phyloP scores from a whole-genome alignment of 1,140 invertebrate species.

The Calycopis cecrops region DNA sequence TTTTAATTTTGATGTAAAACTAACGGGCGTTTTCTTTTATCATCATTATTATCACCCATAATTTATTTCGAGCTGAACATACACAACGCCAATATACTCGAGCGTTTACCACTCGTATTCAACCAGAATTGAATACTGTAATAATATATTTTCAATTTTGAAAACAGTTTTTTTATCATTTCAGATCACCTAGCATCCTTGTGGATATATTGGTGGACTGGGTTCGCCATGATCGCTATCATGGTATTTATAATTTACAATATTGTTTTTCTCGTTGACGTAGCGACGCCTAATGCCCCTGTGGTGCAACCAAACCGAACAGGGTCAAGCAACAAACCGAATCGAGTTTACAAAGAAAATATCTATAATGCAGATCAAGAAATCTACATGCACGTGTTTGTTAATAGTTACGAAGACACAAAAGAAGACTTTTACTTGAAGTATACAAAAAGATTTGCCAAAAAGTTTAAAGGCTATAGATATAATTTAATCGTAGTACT shows the following conservation, averaged over 20 bases:
- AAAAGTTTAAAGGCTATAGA: constrained; percentile 40
- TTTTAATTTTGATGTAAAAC: too few species aligned
- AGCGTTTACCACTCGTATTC: too few species aligned
- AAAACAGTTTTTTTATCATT: constrained; percentile 29
- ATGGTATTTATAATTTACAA: constrained; percentile 57
- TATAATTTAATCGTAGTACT: constrained; percentile 44
- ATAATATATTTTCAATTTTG: constrained; percentile 8
- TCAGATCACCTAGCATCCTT: constrained; percentile 55
- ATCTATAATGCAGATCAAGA: constrained; percentile 13
- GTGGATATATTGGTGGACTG: constrained; percentile 56
- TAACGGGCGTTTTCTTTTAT: too few species aligned
- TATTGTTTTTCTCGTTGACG: constrained; percentile 15
- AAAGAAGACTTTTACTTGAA: constrained; percentile 38
- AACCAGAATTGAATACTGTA: neutral
- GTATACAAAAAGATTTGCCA: constrained; percentile 38
- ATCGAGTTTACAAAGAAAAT: constrained; percentile 8
- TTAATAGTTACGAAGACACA: constrained; percentile 30
- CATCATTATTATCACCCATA: too few species aligned
- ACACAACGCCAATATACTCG: too few species aligned
- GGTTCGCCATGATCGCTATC: constrained; percentile 49
- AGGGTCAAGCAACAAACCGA: too few species aligned
- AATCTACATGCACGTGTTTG: constrained; percentile 53
- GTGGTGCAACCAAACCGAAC: neutral
- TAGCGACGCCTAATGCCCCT: neutral
- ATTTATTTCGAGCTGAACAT: too few species aligned